A percentile compares a stretch with the other conserved stretches of the same genome.
phyloP scores from a whole-genome alignment of 1,140 invertebrate species.

The Bemisia tabaci region DNA sequence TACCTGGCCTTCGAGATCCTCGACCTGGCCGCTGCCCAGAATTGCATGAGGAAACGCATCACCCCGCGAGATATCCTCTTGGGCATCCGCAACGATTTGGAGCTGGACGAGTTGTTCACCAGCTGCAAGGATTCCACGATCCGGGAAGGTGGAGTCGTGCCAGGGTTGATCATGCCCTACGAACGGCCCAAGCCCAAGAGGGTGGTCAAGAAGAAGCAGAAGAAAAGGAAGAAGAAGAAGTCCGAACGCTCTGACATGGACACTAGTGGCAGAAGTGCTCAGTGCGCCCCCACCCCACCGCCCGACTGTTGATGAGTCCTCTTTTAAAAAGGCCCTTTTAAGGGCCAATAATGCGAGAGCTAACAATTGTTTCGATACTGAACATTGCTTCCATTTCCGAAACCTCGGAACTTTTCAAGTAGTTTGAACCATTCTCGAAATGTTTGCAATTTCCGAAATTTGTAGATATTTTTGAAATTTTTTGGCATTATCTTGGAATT shows the following conservation, averaged over 20 bases:
- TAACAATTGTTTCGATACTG: neutral
- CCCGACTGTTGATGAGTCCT: neutral
- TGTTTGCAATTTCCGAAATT: too few species aligned
- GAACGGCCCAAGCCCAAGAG: neutral
- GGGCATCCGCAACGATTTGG: conserved; percentile 65
- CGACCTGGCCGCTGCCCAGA: conserved; percentile 39
- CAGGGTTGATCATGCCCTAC: neutral
- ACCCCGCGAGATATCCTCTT: conserved; percentile 57
- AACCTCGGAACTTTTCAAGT: too few species aligned
- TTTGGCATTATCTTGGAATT: neutral
- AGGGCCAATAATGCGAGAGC: neutral
- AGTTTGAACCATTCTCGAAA: too few species aligned
- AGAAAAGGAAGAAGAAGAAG: too few species aligned
- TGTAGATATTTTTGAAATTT: neutral
- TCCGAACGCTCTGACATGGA: too few species aligned
- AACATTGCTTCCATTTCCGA: too few species aligned
- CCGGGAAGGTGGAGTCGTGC: neutral
- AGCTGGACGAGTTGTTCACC: conserved; percentile 56
- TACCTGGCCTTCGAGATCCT: conserved; percentile 47
- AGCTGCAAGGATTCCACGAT: neutral
- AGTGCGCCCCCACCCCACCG: neutral
- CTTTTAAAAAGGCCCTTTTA: neutral
- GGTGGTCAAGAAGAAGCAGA: too few species aligned
- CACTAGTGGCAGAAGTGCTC: too few species aligned
- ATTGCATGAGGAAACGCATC: conserved; percentile 50